Conservation (phyloP, 2,888 invertebrate genomes). For the Laothoe populi region DNA sequence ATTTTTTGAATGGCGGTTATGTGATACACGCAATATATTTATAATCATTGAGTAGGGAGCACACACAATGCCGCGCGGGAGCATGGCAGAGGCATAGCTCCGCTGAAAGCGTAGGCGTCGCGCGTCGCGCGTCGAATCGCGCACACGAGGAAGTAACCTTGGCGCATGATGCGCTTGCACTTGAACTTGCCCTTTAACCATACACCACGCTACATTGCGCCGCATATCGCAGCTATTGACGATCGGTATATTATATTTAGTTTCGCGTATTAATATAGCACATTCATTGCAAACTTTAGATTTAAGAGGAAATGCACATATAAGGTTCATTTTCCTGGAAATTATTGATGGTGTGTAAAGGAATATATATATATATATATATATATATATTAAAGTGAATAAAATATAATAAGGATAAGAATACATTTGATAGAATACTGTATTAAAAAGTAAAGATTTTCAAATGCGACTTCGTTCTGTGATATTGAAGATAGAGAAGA, state of each 20-base stretch:
- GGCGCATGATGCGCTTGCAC: slow-evolving; percentile 64
- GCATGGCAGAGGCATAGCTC: slow-evolving; percentile 24
- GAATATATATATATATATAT: too few relatives aligned
- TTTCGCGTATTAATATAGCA: slow-evolving; percentile 24
- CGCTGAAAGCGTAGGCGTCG: slow-evolving; percentile 35
- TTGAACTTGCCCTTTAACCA: slow-evolving; percentile 75
- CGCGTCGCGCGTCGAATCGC: slow-evolving; percentile 52
- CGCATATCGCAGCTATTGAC: slow-evolving; percentile 26
- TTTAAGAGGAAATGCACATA: not conserved
- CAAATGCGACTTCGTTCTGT: too few relatives aligned
- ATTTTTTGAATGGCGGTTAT: not conserved
- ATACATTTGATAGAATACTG: too few relatives aligned
- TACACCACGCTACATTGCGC: slow-evolving; percentile 40
- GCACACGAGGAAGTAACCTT: slow-evolving; percentile 79
- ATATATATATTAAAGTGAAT: too few relatives aligned
- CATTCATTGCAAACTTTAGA: not conserved
- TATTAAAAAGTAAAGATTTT: too few relatives aligned
- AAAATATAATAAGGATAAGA: too few relatives aligned
- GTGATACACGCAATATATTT: not conserved
- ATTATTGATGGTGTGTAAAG: too few relatives aligned
- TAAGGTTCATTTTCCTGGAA: too few relatives aligned
- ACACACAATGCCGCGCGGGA: too few relatives aligned
- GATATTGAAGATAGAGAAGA: not conserved
- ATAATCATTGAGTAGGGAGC: slow-evolving; percentile 29
- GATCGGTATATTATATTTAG: slow-evolving; percentile 20